These are phyloP conservation scores for Epistrophe eligans DNA, from an alignment of 2,888 invertebrate genomes.

Conservation along the genomic window DNA sequence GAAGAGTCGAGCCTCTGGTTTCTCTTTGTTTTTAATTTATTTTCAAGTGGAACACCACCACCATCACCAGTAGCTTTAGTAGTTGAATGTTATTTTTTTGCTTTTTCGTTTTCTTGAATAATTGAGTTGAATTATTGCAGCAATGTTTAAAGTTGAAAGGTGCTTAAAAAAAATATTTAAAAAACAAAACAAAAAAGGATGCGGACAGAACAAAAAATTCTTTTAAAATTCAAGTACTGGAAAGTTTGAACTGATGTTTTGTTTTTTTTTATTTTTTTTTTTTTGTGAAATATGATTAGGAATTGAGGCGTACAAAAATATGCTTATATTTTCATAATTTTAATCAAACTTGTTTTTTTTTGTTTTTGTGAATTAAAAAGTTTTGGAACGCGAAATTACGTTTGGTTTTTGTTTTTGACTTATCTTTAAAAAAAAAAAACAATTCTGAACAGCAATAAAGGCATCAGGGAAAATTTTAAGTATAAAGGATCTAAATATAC, in stretches of 20 bases:
- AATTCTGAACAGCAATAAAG: background rate
- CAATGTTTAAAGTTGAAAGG: constrained; percentile 29
- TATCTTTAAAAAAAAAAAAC: background rate
- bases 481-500: background rate
- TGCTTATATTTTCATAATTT: background rate
- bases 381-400: background rate
- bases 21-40: constrained; percentile 42
- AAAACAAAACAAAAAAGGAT: constrained; percentile 2
- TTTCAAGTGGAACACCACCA: constrained; percentile 13
- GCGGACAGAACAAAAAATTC: background rate
- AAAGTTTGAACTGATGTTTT: constrained; percentile 27
- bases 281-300: constrained; percentile 10
- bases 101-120: constrained; percentile 54
- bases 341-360: background rate
- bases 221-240: constrained; percentile 11
- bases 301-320: constrained; percentile 20
- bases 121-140: constrained; percentile 60
- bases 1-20: constrained; percentile 19
- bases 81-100: constrained; percentile 39
- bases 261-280: background rate
- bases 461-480: background rate
- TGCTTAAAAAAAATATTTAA: background rate
- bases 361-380: constrained; percentile 15
- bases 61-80: constrained; percentile 35
- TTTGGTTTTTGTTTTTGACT: background rate